Percentiles rank a stretch among this genome's conserved stretches.
Evolutionary conservation across 2,888 invertebrate species (phyloP).

Genomic region (Choristoneura rosaceana): DNA sequence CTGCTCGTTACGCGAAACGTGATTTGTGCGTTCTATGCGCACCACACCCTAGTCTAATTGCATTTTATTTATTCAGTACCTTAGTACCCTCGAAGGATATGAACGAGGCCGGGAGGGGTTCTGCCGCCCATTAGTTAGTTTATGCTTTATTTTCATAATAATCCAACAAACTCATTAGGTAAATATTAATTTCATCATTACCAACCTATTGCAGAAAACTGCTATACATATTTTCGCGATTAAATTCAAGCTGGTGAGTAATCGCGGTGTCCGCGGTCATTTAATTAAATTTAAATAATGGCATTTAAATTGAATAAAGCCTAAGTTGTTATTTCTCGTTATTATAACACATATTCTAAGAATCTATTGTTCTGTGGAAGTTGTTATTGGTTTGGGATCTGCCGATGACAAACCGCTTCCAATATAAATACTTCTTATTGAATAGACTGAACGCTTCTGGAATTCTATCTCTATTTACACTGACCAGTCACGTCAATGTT

Average conservation of each 20-base stretch:
- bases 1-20: conserved; percentile 55
- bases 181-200: too few species aligned
- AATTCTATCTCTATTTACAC: neutral
- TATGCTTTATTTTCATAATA: conserved; percentile 54
- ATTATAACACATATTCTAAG: conserved; percentile 16
- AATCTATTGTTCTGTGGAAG: neutral
- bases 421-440: neutral
- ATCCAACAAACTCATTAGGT: conserved; percentile 56
- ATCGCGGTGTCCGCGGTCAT: neutral
- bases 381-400: neutral
- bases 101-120: conserved; percentile 57
- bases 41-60: conserved; percentile 72
- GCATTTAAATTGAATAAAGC: neutral
- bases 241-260: conserved; percentile 6
- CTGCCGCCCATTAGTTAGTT: conserved; percentile 69
- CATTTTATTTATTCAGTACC: conserved; percentile 81
- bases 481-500: conserved; percentile 22
- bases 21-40: conserved; percentile 50
- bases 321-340: neutral
- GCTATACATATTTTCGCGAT: neutral
- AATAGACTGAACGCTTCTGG: neutral
- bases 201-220: too few species aligned
- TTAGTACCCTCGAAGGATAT: conserved; percentile 61
- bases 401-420: neutral
- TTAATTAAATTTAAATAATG: neutral